Evolutionary conservation across 2,113 vertebrate species (phyloP).

Genomic region (Osmerus eperlanus): DNA sequence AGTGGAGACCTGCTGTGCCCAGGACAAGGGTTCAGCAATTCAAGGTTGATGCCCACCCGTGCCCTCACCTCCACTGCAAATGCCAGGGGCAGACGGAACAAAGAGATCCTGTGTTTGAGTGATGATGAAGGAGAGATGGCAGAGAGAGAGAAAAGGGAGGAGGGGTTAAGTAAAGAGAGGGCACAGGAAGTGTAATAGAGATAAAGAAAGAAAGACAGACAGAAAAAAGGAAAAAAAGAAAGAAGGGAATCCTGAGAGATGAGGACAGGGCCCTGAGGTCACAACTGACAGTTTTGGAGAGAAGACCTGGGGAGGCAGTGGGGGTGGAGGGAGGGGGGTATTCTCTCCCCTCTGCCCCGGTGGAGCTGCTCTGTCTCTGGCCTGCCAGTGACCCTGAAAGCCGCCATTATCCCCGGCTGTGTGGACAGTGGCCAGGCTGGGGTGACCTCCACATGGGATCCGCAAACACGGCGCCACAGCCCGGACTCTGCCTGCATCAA

Average conservation of each 20-base stretch:
- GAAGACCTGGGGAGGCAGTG: too few species aligned
- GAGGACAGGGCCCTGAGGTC: neutral
- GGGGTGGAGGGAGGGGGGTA: too few species aligned
- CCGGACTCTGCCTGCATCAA: conserved; percentile 18
- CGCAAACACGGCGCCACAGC: conserved; percentile 18
- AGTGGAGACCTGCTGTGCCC: too few species aligned
- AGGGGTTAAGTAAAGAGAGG: neutral
- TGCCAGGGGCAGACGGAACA: conserved; percentile 24
- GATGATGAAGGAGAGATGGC: conserved; percentile 22
- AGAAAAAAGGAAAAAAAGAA: conserved; percentile 20
- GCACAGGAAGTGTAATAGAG: neutral
- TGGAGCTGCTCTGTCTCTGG: conserved; percentile 14
- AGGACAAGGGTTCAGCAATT: conserved; percentile 36
- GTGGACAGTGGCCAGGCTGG: conserved; percentile 19
- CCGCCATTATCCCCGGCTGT: conserved; percentile 26
- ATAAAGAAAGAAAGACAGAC: neutral
- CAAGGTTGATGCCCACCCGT: conserved; percentile 48
- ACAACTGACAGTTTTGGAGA: too few species aligned
- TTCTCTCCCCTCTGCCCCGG: neutral
- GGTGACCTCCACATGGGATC: conserved; percentile 29
- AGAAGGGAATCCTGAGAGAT: neutral
- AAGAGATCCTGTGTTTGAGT: conserved; percentile 23
- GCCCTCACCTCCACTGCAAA: conserved; percentile 39
- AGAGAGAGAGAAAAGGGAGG: conserved; percentile 9
- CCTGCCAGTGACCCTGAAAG: conserved; percentile 37